These are phyloP conservation scores for Propithecus coquereli DNA, from an alignment of 2,113 vertebrate species.

Conservation along the genomic window DNA sequence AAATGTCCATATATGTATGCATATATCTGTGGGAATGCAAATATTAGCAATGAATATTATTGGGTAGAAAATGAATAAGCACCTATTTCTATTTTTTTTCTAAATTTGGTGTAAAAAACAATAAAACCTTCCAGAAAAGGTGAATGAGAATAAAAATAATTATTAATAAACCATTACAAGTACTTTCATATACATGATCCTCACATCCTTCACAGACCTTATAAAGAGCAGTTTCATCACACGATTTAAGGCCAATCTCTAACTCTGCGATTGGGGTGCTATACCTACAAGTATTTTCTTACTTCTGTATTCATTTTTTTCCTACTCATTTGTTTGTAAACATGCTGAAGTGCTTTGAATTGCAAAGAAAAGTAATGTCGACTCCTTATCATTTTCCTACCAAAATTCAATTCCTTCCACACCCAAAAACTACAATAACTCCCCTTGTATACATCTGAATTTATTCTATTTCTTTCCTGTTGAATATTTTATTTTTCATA, in stretches of 20 bases:
- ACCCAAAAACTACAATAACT: neutral
- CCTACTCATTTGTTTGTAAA: neutral
- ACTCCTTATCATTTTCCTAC: neutral
- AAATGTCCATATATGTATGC: neutral
- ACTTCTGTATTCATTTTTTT: neutral
- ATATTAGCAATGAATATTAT: neutral
- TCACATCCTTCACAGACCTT: neutral
- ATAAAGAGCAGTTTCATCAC: neutral
- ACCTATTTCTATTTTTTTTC: neutral
- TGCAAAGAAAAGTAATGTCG: neutral
- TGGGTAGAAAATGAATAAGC: neutral
- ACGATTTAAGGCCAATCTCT: neutral
- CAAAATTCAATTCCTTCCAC: neutral
- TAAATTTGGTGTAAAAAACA: neutral
- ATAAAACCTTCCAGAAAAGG: neutral
- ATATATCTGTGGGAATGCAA: too few relatives aligned
- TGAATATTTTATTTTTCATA: neutral
- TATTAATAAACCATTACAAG: neutral
- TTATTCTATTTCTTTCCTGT: neutral
- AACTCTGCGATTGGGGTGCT: neutral
- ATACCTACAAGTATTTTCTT: neutral
- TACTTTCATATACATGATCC: too few relatives aligned
- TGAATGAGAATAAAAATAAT: neutral
- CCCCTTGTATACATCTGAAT: neutral
- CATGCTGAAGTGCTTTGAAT: neutral